These are phyloP conservation scores for Diachasmimorpha longicaudata DNA, from an alignment of 1,140 invertebrate genomes.

Conservation along the genomic window DNA sequence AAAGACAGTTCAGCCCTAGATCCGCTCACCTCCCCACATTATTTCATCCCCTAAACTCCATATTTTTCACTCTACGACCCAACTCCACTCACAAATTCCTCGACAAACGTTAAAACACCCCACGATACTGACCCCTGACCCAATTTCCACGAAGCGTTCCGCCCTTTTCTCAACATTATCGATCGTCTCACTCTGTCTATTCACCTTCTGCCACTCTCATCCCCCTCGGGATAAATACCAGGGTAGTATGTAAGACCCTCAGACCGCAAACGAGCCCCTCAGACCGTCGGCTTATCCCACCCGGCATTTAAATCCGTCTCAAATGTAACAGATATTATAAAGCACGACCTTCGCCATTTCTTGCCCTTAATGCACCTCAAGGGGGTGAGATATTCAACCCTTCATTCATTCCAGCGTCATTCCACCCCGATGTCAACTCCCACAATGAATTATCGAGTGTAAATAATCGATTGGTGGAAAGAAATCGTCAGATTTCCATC, in stretches of 20 bases:
- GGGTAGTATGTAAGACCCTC: not conserved
- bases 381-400: not conserved
- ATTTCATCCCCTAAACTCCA: too few relatives aligned
- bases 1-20: too few relatives aligned
- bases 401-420: not conserved
- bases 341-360: slow-evolving; percentile 17
- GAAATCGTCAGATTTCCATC: too few relatives aligned
- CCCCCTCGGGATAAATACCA: not conserved
- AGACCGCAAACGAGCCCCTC: slow-evolving; percentile 1
- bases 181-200: not conserved
- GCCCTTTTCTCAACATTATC: not conserved
- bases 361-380: slow-evolving; percentile 10
- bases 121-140: not conserved
- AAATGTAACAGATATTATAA: slow-evolving; percentile 13
- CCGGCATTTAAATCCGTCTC: slow-evolving; percentile 21
- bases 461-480: not conserved
- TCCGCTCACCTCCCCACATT: too few relatives aligned
- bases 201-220: not conserved
- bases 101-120: not conserved
- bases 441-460: not conserved
- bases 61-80: too few relatives aligned
- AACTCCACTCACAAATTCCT: too few relatives aligned
- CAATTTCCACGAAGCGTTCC: not conserved
- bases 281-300: slow-evolving; percentile 5
- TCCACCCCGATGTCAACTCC: not conserved